Evolutionary conservation across 2,888 invertebrate species (phyloP), one percentile per base, ranked within the genome.

Genomic region (Diaphora mendica): DNA sequence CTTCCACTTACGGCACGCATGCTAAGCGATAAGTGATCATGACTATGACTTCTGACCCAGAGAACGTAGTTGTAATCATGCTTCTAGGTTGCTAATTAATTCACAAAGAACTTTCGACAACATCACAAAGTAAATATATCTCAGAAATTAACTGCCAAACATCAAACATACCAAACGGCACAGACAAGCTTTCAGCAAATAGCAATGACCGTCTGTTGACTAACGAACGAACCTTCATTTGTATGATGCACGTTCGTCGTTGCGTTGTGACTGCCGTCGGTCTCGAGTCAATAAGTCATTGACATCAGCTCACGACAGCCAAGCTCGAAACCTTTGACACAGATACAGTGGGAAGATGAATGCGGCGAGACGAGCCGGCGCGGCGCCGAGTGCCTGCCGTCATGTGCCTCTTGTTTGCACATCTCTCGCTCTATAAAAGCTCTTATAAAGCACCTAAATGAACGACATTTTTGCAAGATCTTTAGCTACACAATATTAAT

Each of bases 321-420:
- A 30, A 68, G 51, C 33, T 70, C 13, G 55, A 67, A 59, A 67
- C 44, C 67, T 68, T 72, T 72, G 72, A 71, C 15, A 71, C 39
- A 20, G 64, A 35, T 65, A 33, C 42, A 48, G 55, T 20, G 55
- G 33, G n/a, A 23, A 42, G 26, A 44, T 70, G 62, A 70, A 70
- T 39, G 30, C n/a, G 55, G 26, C 35, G 70, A 70, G 70, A 62
- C 70, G 30, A 42, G 44, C 11, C 30, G 30, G 62, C 55, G 33
- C 64, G 30, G 44, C 3, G 30, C 64, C 68, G 20, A 20, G 13
- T 17, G 55, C n/a, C n/a, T 2, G 9, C 20, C 26, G 59, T n/a
- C 74, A 86, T 75, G 71, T 74, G 74, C 44, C 33, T 75, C 39
- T 35, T 80, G 81, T 39, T 83, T 82, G 64, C 74, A 68, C 51